Evolutionary conservation across 2,113 vertebrate species (phyloP).

Genomic region (Chaetorhynchus papuensis): DNA sequence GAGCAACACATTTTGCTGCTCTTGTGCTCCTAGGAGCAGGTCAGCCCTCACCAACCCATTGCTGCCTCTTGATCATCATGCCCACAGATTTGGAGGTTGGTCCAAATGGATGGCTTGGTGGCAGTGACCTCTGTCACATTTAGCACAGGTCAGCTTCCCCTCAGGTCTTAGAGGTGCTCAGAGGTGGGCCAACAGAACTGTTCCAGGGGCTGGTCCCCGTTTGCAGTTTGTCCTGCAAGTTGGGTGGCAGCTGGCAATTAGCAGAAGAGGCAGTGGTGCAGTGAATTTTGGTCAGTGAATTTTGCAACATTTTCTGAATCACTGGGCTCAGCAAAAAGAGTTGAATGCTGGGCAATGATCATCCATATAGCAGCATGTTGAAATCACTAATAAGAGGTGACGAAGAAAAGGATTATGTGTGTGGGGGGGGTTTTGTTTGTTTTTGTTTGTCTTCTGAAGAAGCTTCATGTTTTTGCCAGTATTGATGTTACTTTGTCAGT

Average conservation of each 20-base stretch:
- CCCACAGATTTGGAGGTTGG: background rate
- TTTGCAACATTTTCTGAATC: background rate
- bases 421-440: background rate
- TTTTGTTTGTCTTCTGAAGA: background rate
- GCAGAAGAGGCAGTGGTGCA: background rate
- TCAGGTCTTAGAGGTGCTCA: background rate
- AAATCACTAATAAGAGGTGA: background rate
- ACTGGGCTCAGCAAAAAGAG: background rate
- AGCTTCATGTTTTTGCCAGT: background rate
- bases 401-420: background rate
- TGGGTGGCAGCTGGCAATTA: background rate
- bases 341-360: background rate
- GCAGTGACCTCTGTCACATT: background rate
- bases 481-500: background rate
- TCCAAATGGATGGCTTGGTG: background rate
- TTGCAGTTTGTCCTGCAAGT: background rate
- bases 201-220: rapidly evolving
- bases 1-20: background rate
- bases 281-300: background rate
- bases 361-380: background rate
- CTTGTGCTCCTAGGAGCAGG: background rate
- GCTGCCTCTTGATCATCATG: background rate
- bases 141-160: rapidly evolving
- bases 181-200: background rate
- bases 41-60: background rate